Evolutionary conservation across 2,888 invertebrate genomes (phyloP).

Genomic region (Antheraea assamensis): DNA sequence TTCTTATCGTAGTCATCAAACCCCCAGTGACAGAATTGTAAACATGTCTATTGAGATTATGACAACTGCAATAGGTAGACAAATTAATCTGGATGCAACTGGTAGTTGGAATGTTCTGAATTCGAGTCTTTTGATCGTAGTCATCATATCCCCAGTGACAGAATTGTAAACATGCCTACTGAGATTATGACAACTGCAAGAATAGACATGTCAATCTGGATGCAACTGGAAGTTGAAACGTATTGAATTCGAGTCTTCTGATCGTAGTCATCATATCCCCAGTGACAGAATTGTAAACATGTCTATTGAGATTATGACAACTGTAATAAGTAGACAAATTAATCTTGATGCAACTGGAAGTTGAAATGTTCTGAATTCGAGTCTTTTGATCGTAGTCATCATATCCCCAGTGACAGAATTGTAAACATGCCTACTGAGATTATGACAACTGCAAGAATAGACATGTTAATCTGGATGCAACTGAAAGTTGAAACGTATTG

Average conservation of each 20-base stretch:
- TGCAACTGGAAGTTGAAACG: too few relatives aligned
- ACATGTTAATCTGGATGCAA: neutral
- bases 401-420: conserved; percentile 31
- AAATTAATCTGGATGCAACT: neutral
- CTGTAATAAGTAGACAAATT: conserved; percentile 21
- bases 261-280: conserved; percentile 33
- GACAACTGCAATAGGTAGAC: conserved; percentile 5
- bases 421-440: conserved; percentile 29
- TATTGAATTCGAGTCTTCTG: conserved; percentile 16
- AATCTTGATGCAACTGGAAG: too few relatives aligned
- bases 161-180: conserved; percentile 28
- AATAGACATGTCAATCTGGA: too few relatives aligned
- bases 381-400: conserved; percentile 18
- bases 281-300: conserved; percentile 40
- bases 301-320: conserved; percentile 29
- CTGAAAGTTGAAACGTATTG: neutral
- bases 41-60: conserved; percentile 15
- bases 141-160: conserved; percentile 33
- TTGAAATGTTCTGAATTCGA: conserved; percentile 6
- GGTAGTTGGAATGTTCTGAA: too few relatives aligned
- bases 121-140: neutral
- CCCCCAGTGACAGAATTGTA: conserved; percentile 21
- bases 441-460: conserved; percentile 25
- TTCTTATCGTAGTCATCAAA: conserved; percentile 12
- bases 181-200: conserved; percentile 23